Conservation (phyloP, 2,113 vertebrate genomes). For the Phaethornis superciliosus region DNA sequence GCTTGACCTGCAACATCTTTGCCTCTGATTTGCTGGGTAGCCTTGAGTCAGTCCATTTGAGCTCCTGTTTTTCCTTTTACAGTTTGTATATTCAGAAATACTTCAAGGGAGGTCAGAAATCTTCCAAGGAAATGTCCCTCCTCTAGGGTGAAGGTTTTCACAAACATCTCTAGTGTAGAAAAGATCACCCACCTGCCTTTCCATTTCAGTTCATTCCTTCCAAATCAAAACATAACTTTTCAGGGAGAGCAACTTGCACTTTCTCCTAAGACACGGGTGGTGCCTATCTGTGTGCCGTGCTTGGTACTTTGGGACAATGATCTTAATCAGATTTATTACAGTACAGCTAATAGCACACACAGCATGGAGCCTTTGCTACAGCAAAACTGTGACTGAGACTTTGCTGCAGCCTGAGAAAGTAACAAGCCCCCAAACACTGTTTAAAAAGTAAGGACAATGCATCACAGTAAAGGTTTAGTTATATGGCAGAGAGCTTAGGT, state of each 20-base stretch:
- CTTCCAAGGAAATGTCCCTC: neutral
- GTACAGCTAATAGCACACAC: neutral
- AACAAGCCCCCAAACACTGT: neutral
- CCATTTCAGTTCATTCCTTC: neutral
- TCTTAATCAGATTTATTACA: neutral
- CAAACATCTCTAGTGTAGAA: fast-evolving
- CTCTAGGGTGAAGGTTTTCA: neutral
- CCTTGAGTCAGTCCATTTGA: neutral
- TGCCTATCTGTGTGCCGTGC: neutral
- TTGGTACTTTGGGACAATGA: neutral
- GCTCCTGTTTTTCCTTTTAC: neutral
- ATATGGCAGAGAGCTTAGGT: neutral
- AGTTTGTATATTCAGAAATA: neutral
- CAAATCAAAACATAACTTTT: neutral
- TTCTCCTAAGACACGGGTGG: neutral
- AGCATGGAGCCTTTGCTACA: neutral
- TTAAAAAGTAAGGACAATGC: neutral
- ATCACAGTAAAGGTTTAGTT: neutral
- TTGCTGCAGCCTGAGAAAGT: neutral
- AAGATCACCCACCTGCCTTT: neutral
- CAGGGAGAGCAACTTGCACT: neutral
- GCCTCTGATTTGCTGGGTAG: neutral
- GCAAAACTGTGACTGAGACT: neutral
- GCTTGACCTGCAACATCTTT: neutral
- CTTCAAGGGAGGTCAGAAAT: neutral